Percentiles rank a stretch among this genome's conserved stretches.
These are phyloP conservation scores for Ceyx melanurus DNA, from an alignment of 2,113 vertebrate species.

Conservation along the genomic window DNA sequence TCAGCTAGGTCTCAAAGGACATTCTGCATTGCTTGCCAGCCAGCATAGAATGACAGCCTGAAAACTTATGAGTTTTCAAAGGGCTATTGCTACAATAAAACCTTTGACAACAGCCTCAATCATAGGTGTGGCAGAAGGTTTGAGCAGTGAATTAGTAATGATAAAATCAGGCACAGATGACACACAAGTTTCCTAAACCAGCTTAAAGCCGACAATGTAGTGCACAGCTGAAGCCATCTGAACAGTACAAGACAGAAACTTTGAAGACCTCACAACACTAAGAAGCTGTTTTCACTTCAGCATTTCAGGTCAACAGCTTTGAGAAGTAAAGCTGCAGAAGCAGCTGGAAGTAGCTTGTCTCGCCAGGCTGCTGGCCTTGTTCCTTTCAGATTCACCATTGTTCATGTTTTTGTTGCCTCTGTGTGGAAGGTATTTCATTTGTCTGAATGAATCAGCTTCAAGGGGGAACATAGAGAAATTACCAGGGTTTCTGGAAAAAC, in stretches of 20 bases:
- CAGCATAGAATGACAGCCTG: background rate
- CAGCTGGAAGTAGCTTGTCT: background rate
- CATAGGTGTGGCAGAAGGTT: background rate
- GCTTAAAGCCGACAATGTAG: background rate
- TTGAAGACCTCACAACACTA: background rate
- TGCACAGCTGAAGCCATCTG: background rate
- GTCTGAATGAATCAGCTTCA: background rate
- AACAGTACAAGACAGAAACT: background rate
- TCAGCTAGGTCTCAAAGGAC: background rate
- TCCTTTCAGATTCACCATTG: background rate
- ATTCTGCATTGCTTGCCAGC: background rate
- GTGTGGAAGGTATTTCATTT: background rate
- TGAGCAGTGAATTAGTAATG: background rate
- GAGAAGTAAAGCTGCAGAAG: background rate
- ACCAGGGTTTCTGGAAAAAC: background rate
- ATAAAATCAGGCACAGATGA: background rate
- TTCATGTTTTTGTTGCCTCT: background rate
- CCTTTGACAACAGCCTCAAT: background rate
- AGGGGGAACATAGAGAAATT: accelerated
- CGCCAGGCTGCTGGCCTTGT: background rate
- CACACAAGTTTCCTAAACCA: background rate
- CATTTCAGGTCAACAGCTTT: background rate
- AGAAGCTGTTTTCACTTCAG: background rate
- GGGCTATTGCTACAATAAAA: background rate
- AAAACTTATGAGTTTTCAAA: accelerated